Evolutionary conservation across 2,888 invertebrate species (phyloP), one percentile per base, ranked within the genome.

Genomic region (Scrobipalpa atriplicella): DNA sequence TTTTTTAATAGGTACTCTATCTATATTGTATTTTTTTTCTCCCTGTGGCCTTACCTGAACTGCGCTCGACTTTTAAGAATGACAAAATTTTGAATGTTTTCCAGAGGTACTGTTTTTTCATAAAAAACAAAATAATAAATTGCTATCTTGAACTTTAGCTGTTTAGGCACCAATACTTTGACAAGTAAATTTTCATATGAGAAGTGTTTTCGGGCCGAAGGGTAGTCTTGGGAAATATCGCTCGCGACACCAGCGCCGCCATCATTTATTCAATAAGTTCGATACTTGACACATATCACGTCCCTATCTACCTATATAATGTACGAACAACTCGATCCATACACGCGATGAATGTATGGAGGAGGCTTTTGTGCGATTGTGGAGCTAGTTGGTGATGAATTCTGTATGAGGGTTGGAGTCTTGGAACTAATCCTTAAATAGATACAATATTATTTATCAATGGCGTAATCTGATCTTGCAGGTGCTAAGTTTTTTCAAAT

Each of bases 211-310:
- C 10, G 18, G 10, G 9, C n/a, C n/a, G 13, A 67, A 67, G 64
- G 39, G 18, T 52, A 65, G 62, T 72, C 72, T 70, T 38, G 73
- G 72, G 73, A 73, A 65, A 66, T 67, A 67, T 70, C 67, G 69
- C 71, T 71, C 73, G 71, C 72, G 71, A 70, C 70, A 73, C 68
- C 64, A 38, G 69, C 69, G 72, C 68, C 71, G 68, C 70, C 69
- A 76, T 79, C 75, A 78, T 75, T 79, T 77, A 79, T 79, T 79
- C 78, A 79, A 70, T 71, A 74, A 75, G 75, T 73, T 74, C 70
- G 68, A 72, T 70, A 77, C 74, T 76, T 77, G 78, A 78, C 76
- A 76, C 73, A 77, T 72, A 73, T 75, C 77, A 77, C 75, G 76
- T 75, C 39, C 29, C 51, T 70, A 68, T 71, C 71, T 71, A n/a